phyloP scores from a whole-genome alignment of 1,140 invertebrate species.

The Musca vetustissima region DNA sequence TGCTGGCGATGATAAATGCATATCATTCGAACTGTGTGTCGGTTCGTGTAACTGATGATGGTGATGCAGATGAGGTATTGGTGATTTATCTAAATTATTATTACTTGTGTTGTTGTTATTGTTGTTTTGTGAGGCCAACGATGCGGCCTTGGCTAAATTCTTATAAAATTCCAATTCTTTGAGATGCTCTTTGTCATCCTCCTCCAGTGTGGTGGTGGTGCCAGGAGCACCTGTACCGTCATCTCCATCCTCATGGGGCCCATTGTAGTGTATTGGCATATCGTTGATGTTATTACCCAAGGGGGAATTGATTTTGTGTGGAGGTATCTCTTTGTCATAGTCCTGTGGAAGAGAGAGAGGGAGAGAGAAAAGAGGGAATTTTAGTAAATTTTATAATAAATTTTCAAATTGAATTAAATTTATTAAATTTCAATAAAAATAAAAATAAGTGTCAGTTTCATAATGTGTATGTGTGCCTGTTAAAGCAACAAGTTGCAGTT shows the following conservation, averaged over 20 bases:
- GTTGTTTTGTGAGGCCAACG: slow-evolving; percentile 32
- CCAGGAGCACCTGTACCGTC: slow-evolving; percentile 14
- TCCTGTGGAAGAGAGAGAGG: slow-evolving; percentile 32
- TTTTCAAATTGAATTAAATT: too few species aligned
- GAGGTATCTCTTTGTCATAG: slow-evolving; percentile 49
- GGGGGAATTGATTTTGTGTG: slow-evolving; percentile 50
- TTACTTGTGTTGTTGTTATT: slow-evolving; percentile 5
- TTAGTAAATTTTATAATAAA: too few species aligned
- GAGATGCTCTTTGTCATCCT: slow-evolving; percentile 44
- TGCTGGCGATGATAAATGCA: slow-evolving; percentile 24
- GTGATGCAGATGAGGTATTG: slow-evolving; percentile 24
- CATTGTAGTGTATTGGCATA: slow-evolving; percentile 29
- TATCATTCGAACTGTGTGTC: background rate
- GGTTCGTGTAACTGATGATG: slow-evolving; percentile 3
- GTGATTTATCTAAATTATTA: slow-evolving; percentile 28
- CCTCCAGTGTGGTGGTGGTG: slow-evolving; percentile 16
- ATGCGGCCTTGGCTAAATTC: slow-evolving; percentile 49
- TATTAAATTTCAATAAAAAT: too few species aligned
- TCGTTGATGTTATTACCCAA: slow-evolving; percentile 25
- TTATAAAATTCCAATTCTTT: slow-evolving; percentile 53
- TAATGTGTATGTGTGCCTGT: too few species aligned
- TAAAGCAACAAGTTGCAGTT: too few species aligned
- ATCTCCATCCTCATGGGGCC: too few species aligned
- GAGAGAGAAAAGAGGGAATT: too few species aligned
- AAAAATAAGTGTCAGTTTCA: too few species aligned